These are phyloP conservation scores for Procambarus virginalis DNA, from an alignment of 1,140 invertebrate species.

Conservation along the genomic window DNA sequence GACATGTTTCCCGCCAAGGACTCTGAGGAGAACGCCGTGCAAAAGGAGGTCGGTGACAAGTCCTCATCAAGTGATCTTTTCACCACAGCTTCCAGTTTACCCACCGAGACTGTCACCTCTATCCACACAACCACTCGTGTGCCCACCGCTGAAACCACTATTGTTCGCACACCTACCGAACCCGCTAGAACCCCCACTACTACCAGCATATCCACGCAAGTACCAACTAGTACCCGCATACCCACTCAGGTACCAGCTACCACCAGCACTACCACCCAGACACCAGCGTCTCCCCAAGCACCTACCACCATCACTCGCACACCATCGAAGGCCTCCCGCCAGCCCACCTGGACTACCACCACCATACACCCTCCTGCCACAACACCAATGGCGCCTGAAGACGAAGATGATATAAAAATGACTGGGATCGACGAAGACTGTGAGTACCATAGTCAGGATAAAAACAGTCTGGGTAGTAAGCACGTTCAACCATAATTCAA, in stretches of 20 bases:
- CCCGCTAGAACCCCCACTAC: background rate
- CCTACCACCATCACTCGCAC: background rate
- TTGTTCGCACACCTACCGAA: background rate
- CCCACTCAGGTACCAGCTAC: background rate
- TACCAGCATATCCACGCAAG: background rate
- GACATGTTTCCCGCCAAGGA: background rate
- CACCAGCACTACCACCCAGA: background rate
- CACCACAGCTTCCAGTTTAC: background rate
- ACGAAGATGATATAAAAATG: background rate
- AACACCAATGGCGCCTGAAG: background rate
- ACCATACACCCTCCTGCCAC: background rate
- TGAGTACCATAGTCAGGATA: background rate
- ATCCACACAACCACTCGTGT: background rate
- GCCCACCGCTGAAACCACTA: no score
- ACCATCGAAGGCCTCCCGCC: background rate
- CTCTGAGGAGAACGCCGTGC: background rate
- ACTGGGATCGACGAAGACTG: background rate
- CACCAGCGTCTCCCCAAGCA: background rate
- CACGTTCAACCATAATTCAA: no score
- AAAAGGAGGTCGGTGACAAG: background rate
- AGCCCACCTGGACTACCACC: background rate
- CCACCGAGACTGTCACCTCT: background rate
- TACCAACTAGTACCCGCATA: background rate
- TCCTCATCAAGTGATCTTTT: no score
- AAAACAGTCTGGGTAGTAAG: no score